Base-by-base conservation (phyloP, 2,113 vertebrate genomes). In the Dunckerocampus dactyliophorus region DNA sequence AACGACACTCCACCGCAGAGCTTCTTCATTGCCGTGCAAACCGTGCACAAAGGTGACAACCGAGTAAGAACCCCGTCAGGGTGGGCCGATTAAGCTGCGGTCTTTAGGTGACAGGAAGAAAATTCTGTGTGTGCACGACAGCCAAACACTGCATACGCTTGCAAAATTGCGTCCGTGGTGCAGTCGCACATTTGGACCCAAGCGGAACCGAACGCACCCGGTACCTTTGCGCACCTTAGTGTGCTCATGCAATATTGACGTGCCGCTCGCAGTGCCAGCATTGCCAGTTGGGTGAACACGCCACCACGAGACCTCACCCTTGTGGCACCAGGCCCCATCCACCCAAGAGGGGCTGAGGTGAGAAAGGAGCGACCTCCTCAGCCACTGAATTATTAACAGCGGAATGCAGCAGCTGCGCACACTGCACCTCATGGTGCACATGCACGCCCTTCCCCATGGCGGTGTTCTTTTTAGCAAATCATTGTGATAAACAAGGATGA, bases 341-440 rank as follows among this genome's bases (percentile, higher is more conserved):
- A 74, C 87, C 84, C 84, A 80, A 74, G 64, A 84, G 83, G 81
- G 82, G 71, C 52, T 1, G 68, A 87, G 87, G 87, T 87, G 86
- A 87, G 77, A 84, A 84, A 68, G 14, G 61, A 22, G 21, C 69
- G 34, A 47, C 77, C 78, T 70, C 72, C 80, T 83, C 73, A 59
- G 71, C 68, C 59, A 7, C 50, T 90, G 69, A 87, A 89, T 89
- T 83, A 90, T 90, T 89, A 74, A 89, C 19, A 43, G 39, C 39
- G 53, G 63, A 60, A 51, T 47, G 70, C 54, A 81, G 73, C 88
- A 88, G 86, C 85, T 88, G 87, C 71, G 72, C 65, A 69, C 45
- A 12, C 39, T 14, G 13, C 13, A 13, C 39, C 37, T 39, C 9
- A 39, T 9, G 24, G 24, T 28, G 24, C 24, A 11, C 24, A 2